phyloP scores from a whole-genome alignment of 2,797 vertebrate species.

The Myotis findleyi region DNA sequence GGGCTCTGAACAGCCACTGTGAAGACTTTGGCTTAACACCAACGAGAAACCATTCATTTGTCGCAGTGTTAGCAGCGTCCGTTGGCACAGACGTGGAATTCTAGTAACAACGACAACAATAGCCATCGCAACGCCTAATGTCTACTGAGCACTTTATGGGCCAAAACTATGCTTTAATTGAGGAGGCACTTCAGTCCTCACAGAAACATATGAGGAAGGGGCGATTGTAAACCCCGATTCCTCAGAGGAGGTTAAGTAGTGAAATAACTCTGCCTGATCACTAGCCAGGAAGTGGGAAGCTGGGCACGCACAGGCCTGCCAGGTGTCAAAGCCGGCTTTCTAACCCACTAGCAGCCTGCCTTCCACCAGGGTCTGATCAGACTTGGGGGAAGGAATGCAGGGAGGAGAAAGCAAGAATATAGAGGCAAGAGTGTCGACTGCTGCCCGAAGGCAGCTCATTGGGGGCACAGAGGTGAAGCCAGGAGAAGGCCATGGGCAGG shows the following conservation, averaged over 20 bases:
- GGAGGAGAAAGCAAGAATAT: not conserved
- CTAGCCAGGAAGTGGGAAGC: constrained; percentile 24
- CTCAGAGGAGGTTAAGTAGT: not conserved
- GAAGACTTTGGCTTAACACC: constrained; percentile 30
- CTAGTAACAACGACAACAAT: not conserved
- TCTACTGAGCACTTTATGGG: constrained; percentile 15
- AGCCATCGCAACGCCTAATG: not conserved
- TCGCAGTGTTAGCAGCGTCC: not conserved
- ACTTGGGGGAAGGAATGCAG: not conserved
- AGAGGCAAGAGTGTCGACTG: not conserved
- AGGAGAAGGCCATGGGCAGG: not conserved
- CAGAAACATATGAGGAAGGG: constrained; percentile 3
- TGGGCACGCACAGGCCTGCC: not conserved
- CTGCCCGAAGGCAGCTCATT: not conserved
- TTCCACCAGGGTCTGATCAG: not conserved
- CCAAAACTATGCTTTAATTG: constrained; percentile 5
- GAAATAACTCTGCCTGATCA: not conserved
- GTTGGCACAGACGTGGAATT: not conserved
- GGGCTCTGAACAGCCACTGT: not conserved
- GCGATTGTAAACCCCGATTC: not conserved
- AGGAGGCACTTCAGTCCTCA: constrained; percentile 33
- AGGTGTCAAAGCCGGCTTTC: not conserved
- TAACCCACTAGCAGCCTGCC: not conserved
- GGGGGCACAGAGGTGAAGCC: not conserved
- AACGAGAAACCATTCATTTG: not conserved